phyloP scores from a whole-genome alignment of 2,797 vertebrate genomes.

The Sebastiscus albofasciatus region DNA sequence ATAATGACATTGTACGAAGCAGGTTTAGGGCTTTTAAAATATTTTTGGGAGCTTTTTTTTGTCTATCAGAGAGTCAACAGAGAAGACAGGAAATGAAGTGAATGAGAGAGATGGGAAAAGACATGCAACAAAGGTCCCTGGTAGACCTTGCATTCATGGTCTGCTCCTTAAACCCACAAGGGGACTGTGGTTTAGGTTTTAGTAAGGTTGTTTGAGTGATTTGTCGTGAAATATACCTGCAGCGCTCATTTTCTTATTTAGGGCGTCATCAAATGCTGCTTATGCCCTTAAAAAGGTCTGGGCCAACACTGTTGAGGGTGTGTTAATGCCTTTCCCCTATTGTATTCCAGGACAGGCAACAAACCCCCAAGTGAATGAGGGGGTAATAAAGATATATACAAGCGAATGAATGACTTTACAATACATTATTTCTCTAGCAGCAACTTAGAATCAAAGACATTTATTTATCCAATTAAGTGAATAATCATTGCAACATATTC shows the following conservation, averaged over 20 bases:
- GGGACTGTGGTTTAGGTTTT: neutral
- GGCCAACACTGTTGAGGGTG: neutral
- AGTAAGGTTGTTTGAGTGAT: neutral
- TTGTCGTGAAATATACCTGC: neutral
- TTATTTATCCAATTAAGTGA: neutral
- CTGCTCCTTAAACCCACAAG: neutral
- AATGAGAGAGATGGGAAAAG: neutral
- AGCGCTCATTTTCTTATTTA: neutral
- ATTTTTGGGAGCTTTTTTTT: neutral
- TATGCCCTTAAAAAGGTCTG: neutral
- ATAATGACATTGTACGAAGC: neutral
- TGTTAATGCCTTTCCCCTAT: neutral
- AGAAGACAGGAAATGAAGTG: neutral
- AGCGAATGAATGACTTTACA: neutral
- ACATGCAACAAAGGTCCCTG: neutral
- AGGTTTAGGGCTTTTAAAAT: neutral
- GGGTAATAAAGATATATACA: neutral
- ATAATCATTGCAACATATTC: neutral
- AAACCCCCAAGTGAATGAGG: neutral
- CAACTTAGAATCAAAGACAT: neutral
- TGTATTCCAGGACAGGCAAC: neutral
- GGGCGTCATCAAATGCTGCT: neutral
- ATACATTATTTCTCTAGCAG: neutral
- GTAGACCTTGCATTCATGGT: neutral
- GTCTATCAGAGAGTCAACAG: neutral